A percentile compares a stretch with the other conserved stretches of the same genome.
These are phyloP conservation scores for Pachycephus smyrnensis DNA, from an alignment of 2,888 invertebrate species.

Conservation along the genomic window DNA sequence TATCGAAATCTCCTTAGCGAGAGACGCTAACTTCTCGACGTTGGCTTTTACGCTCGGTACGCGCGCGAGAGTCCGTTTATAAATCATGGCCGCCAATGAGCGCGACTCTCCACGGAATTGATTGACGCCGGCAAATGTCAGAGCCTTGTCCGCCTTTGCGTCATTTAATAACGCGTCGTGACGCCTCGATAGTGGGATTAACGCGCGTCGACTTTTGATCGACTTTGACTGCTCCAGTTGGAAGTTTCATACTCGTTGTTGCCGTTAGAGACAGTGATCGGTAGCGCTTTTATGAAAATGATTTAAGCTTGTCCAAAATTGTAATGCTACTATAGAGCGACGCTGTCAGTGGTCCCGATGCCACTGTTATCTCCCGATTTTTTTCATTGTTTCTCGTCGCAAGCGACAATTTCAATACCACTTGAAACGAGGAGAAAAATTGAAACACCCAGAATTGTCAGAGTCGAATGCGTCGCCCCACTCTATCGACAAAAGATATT, in stretches of 20 bases:
- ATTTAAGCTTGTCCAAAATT: not conserved
- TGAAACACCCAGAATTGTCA: not conserved
- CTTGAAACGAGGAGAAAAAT: not conserved
- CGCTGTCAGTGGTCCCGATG: not conserved
- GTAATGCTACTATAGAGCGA: not conserved
- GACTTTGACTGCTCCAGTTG: not conserved
- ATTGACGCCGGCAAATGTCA: not conserved
- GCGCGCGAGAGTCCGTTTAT: not conserved
- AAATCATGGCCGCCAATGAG: not conserved
- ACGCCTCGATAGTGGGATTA: not conserved
- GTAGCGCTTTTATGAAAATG: not conserved
- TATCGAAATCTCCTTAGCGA: not conserved
- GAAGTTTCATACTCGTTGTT: not conserved
- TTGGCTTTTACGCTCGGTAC: not conserved
- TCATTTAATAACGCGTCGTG: not conserved
- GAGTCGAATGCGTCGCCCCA: constrained; percentile 28
- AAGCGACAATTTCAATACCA: not conserved
- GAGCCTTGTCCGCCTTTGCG: not conserved
- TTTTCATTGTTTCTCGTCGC: not conserved
- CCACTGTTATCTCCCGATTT: not conserved
- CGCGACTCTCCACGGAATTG: not conserved
- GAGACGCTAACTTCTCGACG: not conserved
- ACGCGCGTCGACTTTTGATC: not conserved
- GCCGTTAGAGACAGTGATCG: not conserved
- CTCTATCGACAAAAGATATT: constrained; percentile 41